These are phyloP conservation scores for Lonchura striata DNA, from an alignment of 2,113 vertebrate genomes.

Conservation along the genomic window DNA sequence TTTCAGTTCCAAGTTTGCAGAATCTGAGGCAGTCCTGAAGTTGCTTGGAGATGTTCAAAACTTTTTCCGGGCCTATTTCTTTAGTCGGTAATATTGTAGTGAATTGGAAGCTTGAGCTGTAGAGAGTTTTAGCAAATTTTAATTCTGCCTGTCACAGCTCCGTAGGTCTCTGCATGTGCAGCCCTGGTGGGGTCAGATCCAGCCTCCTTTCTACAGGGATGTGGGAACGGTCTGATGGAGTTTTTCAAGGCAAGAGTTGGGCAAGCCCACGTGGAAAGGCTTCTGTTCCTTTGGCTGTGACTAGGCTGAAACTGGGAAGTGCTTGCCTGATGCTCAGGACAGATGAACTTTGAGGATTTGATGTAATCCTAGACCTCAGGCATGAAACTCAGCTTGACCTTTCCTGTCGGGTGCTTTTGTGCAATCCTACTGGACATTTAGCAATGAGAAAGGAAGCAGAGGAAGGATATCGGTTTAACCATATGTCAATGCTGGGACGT, in stretches of 20 bases:
- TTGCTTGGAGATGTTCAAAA: background rate
- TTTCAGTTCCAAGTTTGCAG: background rate
- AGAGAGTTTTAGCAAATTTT: background rate
- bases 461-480: conserved; percentile 74
- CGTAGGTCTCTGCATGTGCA: background rate
- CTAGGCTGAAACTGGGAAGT: conserved; percentile 69
- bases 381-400: conserved; percentile 77
- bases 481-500: conserved; percentile 51
- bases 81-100: background rate
- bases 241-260: background rate
- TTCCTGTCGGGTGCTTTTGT: conserved; percentile 71
- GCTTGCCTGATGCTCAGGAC: conserved; percentile 44
- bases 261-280: background rate
- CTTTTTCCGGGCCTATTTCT: background rate
- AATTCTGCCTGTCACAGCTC: background rate
- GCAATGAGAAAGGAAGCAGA: conserved; percentile 72
- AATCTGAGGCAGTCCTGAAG: background rate
- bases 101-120: background rate
- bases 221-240: background rate
- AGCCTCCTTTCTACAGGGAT: background rate
- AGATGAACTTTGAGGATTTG: conserved; percentile 75
- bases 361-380: conserved; percentile 79
- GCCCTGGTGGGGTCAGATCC: background rate
- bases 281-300: conserved; percentile 30
- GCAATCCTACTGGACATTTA: conserved; percentile 75